A percentile compares a stretch with the other conserved stretches of the same genome.
phyloP scores from a whole-genome alignment of 2,113 vertebrate genomes.

The Bubo bubo region DNA sequence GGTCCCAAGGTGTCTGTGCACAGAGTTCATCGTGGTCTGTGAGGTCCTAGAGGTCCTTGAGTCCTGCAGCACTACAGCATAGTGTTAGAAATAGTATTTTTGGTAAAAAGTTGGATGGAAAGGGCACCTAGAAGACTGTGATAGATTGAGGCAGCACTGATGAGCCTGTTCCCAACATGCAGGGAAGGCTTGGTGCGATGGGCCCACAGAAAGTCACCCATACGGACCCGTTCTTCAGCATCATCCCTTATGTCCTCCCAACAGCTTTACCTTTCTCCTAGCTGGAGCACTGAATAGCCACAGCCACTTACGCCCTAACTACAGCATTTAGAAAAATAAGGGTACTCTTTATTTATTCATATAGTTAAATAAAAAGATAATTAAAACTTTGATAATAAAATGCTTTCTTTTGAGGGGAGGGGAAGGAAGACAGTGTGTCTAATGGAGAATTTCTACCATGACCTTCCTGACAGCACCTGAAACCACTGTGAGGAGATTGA shows the following conservation, averaged over 20 bases:
- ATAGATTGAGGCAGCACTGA: background rate
- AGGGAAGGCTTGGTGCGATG: background rate
- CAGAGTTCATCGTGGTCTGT: background rate
- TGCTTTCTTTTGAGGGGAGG: background rate
- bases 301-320: background rate
- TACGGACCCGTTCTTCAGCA: background rate
- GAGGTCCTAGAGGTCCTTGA: background rate
- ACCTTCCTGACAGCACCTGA: background rate
- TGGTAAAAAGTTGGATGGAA: background rate
- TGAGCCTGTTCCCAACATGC: background rate
- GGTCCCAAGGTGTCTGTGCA: background rate
- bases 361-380: background rate
- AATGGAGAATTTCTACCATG: background rate
- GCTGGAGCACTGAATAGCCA: background rate
- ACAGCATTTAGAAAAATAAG: constrained; percentile 24
- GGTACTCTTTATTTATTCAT: background rate
- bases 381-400: background rate
- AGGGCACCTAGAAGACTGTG: background rate
- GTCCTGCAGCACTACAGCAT: background rate
- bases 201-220: background rate
- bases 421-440: background rate
- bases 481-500: background rate
- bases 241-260: background rate
- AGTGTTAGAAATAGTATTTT: constrained; percentile 1
- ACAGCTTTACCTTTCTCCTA: background rate